These are phyloP conservation scores for Antheraea mylitta DNA, from an alignment of 1,140 invertebrate species.

Conservation along the genomic window DNA sequence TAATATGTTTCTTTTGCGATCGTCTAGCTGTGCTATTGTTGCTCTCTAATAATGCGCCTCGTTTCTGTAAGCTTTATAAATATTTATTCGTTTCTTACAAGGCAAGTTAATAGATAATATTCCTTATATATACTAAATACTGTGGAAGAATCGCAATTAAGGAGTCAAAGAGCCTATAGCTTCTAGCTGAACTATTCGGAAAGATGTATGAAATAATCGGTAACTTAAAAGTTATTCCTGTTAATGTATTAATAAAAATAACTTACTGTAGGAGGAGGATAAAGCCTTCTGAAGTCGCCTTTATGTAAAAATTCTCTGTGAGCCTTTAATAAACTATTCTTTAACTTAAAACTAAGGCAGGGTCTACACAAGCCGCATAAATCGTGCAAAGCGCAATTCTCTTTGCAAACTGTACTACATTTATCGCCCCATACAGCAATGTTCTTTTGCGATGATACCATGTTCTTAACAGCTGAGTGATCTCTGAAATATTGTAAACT, in stretches of 20 bases:
- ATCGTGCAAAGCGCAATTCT: slow-evolving; percentile 78
- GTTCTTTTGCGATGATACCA: slow-evolving; percentile 89
- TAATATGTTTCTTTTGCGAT: too few relatives aligned
- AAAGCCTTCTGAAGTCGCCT: slow-evolving; percentile 88
- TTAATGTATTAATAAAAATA: not conserved
- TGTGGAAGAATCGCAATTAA: too few relatives aligned
- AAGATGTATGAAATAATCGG: too few relatives aligned
- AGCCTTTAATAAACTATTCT: slow-evolving; percentile 82
- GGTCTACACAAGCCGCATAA: slow-evolving; percentile 89
- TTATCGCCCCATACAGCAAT: slow-evolving; percentile 86
- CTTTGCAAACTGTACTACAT: slow-evolving; percentile 82
- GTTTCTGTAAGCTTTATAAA: too few relatives aligned
- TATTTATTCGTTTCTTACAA: too few relatives aligned
- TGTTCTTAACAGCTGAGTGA: slow-evolving; percentile 77
- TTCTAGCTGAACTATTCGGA: too few relatives aligned
- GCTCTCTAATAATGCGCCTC: too few relatives aligned
- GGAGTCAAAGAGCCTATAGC: too few relatives aligned
- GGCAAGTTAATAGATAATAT: too few relatives aligned
- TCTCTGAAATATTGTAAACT: slow-evolving; percentile 30
- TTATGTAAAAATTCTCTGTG: slow-evolving; percentile 89
- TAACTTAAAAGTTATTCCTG: too few relatives aligned
- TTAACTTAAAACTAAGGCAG: slow-evolving; percentile 84
- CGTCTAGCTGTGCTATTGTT: too few relatives aligned
- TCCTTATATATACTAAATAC: too few relatives aligned
- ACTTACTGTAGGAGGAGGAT: slow-evolving; percentile 86